Evolutionary conservation across 2,113 vertebrate species (phyloP).

Genomic region (Vulpes lagopus): DNA sequence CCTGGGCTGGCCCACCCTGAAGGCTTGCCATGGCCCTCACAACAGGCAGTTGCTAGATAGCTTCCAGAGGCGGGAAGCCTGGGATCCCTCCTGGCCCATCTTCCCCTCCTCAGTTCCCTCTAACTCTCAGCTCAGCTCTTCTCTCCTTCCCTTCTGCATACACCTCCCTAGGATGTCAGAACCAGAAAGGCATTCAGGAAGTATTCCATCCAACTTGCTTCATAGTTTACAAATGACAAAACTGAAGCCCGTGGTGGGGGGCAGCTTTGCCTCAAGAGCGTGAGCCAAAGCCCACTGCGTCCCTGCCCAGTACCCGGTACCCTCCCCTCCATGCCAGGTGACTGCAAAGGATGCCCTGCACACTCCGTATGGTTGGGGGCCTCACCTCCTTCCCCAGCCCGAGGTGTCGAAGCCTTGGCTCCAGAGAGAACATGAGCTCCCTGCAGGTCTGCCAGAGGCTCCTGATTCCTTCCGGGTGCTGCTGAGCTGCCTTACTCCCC

Average conservation of each 20-base stretch:
- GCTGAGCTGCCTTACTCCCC: conserved; percentile 90
- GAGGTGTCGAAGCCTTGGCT: conserved; percentile 92
- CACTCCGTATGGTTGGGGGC: fast-evolving
- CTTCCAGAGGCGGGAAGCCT: background rate
- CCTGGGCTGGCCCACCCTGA: background rate
- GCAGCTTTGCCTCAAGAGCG: background rate
- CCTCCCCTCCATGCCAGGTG: background rate
- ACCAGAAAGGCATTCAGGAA: background rate
- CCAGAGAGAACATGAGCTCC: conserved; percentile 91
- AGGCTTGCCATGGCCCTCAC: background rate
- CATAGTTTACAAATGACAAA: background rate
- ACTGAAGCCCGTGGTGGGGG: background rate
- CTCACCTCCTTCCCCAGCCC: conserved; percentile 92
- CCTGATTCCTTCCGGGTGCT: conserved; percentile 88
- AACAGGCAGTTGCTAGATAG: fast-evolving
- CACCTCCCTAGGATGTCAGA: background rate
- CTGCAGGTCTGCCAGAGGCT: conserved; percentile 91
- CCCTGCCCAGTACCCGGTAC: fast-evolving
- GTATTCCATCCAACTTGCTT: background rate
- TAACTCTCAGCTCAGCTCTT: background rate
- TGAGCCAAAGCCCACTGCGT: background rate
- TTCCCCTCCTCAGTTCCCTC: background rate
- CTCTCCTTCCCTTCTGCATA: background rate
- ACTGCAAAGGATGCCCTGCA: background rate
- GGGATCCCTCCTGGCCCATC: background rate